Percentiles rank a stretch among this genome's conserved stretches.
Conservation (phyloP, 2,888 invertebrate species). For the Ophion costatus region DNA sequence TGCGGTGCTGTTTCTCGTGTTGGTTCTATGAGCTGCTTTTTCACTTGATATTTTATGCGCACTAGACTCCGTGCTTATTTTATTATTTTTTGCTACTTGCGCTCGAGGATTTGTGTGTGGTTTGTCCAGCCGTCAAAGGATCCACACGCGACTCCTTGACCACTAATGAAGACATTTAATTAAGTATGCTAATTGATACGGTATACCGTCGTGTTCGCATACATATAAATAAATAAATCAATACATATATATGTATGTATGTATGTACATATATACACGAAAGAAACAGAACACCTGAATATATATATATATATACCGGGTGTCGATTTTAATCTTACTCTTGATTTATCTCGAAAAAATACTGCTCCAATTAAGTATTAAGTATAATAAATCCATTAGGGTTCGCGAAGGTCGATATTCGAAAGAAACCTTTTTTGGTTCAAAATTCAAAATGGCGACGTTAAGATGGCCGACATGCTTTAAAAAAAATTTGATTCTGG, state of each 20-base stretch:
- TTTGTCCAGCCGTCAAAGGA: slow-evolving; percentile 52
- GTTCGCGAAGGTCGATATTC: no score
- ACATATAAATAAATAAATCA: not conserved
- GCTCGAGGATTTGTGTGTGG: slow-evolving; percentile 21
- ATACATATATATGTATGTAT: not conserved
- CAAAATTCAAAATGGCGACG: no score
- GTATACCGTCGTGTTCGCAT: slow-evolving; percentile 28
- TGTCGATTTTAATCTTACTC: no score
- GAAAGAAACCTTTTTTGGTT: no score
- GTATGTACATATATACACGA: no score
- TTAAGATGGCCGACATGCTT: no score
- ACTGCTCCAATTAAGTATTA: no score
- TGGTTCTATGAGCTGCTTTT: slow-evolving; percentile 34
- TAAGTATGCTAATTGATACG: slow-evolving; percentile 63
- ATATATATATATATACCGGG: slow-evolving; percentile 4
- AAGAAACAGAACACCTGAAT: no score
- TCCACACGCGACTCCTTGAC: slow-evolving; percentile 32
- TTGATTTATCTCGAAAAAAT: no score
- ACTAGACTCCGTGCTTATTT: slow-evolving; percentile 7
- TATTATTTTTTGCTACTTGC: slow-evolving; percentile 10
- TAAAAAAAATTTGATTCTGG: no score
- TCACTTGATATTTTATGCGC: slow-evolving; percentile 28
- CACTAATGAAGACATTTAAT: slow-evolving; percentile 64
- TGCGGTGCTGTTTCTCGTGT: slow-evolving; percentile 27
- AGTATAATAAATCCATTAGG: no score